Evolutionary conservation across 2,113 vertebrate genomes (phyloP), one percentile per base, ranked within the genome.

Genomic region (Tetrao urogallus): DNA sequence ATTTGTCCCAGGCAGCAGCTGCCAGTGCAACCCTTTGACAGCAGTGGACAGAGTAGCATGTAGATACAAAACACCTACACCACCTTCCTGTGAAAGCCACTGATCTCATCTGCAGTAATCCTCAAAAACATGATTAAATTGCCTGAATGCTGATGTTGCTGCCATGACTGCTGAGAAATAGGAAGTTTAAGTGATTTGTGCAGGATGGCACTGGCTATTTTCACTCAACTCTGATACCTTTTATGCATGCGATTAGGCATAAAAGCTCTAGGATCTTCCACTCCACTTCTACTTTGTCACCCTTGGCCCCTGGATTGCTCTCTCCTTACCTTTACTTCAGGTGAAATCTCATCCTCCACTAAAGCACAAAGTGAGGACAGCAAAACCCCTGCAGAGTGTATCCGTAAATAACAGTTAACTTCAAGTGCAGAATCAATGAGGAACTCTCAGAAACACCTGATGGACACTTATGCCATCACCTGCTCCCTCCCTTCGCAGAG

Each of bases 361-460:
- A 30, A 69, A 93, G 30, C 18, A 38, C 61, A 43, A 8, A 67
- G 40, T 14, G 67, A 60, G 57, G 40, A 67, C 27, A 14, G 13
- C 1, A 12, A 89, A 43, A 42, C 6, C 45, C 24, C 57, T 70
- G 65, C 64, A 36, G 17, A 63, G 38, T 22, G 8, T 13, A 50
- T 21, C 30, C 74, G 15, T 21, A 19, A 71, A n/a, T 5, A 28
- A 28, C 64, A 38, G 42, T 45, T 69, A 63, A 28, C 65, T 74
- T 30, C 79, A 22, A 22, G 45, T 82, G 48, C 63, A 82, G 84
- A 75, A 94, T 38, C 79, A n/a, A 24, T 32, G 34, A 94, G 87
- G 38, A 89, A 20, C 42, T 89, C 82, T 56, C 58, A 42, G 74
- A 48, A 69, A 50, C 30, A 88, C 52, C 86, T 34, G n/a, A 34